Conservation (phyloP, 2,113 vertebrate species). For the Ovis canadensis region DNA sequence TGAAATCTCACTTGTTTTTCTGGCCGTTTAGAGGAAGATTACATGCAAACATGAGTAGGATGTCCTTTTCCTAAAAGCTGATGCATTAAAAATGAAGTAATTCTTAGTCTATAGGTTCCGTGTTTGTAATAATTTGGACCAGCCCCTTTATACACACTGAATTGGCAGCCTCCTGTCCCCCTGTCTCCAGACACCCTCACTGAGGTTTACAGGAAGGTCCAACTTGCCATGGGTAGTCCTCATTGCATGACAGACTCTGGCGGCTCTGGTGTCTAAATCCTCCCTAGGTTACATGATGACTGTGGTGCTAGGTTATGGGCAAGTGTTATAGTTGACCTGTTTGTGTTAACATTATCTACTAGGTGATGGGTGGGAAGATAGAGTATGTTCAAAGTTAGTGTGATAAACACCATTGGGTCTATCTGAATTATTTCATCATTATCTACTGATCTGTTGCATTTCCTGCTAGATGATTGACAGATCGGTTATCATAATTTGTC, state of each 20-base stretch:
- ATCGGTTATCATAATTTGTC: neutral
- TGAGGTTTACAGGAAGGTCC: neutral
- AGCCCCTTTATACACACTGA: neutral
- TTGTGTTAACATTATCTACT: neutral
- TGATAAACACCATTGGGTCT: neutral
- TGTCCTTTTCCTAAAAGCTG: neutral
- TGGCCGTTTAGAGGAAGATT: neutral
- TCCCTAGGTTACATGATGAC: neutral
- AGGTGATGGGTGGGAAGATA: neutral
- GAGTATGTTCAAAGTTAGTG: neutral
- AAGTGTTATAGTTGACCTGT: neutral
- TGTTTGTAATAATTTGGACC: neutral
- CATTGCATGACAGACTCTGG: fast-evolving
- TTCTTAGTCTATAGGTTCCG: neutral
- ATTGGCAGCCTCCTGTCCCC: neutral
- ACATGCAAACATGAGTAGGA: neutral
- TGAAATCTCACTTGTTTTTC: slow-evolving; percentile 21
- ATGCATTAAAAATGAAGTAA: neutral
- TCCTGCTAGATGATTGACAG: neutral
- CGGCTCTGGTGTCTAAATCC: neutral
- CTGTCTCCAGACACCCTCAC: neutral
- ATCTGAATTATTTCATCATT: neutral
- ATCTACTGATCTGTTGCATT: neutral
- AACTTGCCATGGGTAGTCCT: neutral
- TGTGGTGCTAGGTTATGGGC: neutral